These are phyloP conservation scores for Cephus sareptanus DNA, from an alignment of 2,888 invertebrate genomes.

Conservation along the genomic window DNA sequence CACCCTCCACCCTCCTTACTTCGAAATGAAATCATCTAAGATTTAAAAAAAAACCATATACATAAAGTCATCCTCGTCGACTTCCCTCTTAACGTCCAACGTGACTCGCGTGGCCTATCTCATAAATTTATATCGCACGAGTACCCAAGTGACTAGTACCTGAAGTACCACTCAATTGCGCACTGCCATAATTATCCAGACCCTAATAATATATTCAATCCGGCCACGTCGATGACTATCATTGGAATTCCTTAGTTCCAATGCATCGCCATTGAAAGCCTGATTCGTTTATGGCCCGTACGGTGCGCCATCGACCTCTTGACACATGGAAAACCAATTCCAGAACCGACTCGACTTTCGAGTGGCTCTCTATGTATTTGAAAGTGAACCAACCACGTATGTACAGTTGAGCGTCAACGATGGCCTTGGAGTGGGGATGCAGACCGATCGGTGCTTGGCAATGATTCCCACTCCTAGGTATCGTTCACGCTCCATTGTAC, in stretches of 20 bases:
- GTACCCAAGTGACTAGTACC: not conserved
- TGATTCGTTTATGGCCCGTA: not conserved
- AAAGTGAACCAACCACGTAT: not conserved
- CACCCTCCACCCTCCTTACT: constrained; percentile 14
- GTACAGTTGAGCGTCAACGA: not conserved
- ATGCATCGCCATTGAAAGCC: not conserved
- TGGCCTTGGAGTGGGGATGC: not conserved
- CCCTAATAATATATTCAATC: not conserved
- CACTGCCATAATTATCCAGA: not conserved
- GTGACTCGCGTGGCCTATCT: not conserved
- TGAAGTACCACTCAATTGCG: not conserved
- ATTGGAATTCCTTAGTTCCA: not conserved
- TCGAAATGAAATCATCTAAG: not conserved
- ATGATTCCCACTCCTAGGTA: not conserved
- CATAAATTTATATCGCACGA: not conserved
- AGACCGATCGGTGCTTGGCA: not conserved
- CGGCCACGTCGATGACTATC: not conserved
- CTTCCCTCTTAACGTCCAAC: not conserved
- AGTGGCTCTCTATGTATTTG: not conserved
- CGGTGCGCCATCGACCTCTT: not conserved
- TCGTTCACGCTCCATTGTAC: not conserved
- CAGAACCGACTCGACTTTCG: not conserved
- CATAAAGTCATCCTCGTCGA: not conserved
- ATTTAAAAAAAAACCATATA: not conserved
- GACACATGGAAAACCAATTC: not conserved